phyloP scores from a whole-genome alignment of 2,888 invertebrate species.

The Unio pictorum region DNA sequence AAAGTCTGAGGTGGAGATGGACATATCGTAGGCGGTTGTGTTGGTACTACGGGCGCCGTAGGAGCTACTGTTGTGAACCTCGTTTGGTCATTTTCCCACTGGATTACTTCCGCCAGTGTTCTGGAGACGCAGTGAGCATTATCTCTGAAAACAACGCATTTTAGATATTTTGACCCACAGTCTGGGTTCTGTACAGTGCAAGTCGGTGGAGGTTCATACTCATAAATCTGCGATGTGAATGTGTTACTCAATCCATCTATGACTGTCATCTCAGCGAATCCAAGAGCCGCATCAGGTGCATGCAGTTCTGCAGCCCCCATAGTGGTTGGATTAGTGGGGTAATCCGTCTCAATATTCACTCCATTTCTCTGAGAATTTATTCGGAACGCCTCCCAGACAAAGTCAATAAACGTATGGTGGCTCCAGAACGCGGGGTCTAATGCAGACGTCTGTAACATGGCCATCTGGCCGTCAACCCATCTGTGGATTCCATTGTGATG shows the following conservation, averaged over 20 bases:
- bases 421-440: slow-evolving; percentile 56
- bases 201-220: slow-evolving; percentile 47
- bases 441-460: slow-evolving; percentile 42
- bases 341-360: slow-evolving; percentile 26
- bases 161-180: slow-evolving; percentile 48
- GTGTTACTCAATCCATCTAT: slow-evolving; percentile 40
- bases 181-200: slow-evolving; percentile 33
- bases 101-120: slow-evolving; percentile 30
- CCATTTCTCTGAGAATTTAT: slow-evolving; percentile 24
- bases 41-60: slow-evolving; percentile 3
- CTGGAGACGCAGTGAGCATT: slow-evolving; percentile 30
- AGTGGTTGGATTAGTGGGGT: slow-evolving; percentile 28
- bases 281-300: slow-evolving; percentile 38
- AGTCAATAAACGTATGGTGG: slow-evolving; percentile 51
- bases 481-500: slow-evolving; percentile 53
- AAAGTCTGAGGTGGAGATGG: background rate
- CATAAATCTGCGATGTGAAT: slow-evolving; percentile 35
- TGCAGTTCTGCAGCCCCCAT: slow-evolving; percentile 39
- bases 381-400: slow-evolving; percentile 52
- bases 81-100: slow-evolving; percentile 14
- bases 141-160: slow-evolving; percentile 24
- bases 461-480: slow-evolving; percentile 57
- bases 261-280: slow-evolving; percentile 43
- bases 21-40: slow-evolving; percentile 2
- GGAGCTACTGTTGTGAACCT: slow-evolving; percentile 19